phyloP scores from a whole-genome alignment of 2,797 vertebrate genomes.

The Babyrousa celebensis region DNA sequence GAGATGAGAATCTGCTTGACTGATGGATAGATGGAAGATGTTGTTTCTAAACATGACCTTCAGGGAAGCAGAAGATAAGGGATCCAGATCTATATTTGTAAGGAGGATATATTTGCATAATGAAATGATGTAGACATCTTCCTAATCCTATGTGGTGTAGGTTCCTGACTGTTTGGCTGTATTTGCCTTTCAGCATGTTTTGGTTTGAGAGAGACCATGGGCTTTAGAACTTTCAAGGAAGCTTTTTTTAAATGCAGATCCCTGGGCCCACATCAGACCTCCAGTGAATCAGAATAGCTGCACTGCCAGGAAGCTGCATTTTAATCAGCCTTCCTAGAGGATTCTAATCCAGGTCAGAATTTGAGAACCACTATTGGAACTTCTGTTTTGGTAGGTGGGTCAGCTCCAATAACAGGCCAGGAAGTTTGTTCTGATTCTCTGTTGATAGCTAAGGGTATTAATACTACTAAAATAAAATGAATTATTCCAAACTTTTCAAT shows the following conservation, averaged over 20 bases:
- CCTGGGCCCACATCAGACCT: not conserved
- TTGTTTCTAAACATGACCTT: constrained; percentile 40
- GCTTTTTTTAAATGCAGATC: constrained; percentile 5
- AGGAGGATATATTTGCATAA: not conserved
- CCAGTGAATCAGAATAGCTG: not conserved
- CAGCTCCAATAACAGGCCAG: constrained; percentile 30
- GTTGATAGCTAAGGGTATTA: constrained; percentile 38
- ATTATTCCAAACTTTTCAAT: constrained; percentile 54
- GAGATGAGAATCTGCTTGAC: constrained; percentile 13
- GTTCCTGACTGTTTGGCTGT: not conserved
- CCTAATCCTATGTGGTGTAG: not conserved
- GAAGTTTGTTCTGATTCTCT: not conserved
- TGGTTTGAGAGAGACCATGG: not conserved
- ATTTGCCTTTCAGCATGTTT: constrained; percentile 12
- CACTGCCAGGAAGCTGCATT: not conserved
- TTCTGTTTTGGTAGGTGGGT: constrained; percentile 2
- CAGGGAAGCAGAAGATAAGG: constrained; percentile 60
- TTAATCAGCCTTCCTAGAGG: constrained; percentile 19
- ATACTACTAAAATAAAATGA: constrained; percentile 41
- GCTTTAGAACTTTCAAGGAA: constrained; percentile 53
- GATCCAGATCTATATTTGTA: constrained; percentile 10
- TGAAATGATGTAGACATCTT: not conserved
- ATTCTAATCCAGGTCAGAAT: constrained; percentile 8
- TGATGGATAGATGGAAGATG: not conserved
- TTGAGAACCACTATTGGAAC: not conserved